Evolutionary conservation across 37 sponge, comb jelly and placozoan genomes (phyloP).

Genomic region (Spongia lamella): DNA sequence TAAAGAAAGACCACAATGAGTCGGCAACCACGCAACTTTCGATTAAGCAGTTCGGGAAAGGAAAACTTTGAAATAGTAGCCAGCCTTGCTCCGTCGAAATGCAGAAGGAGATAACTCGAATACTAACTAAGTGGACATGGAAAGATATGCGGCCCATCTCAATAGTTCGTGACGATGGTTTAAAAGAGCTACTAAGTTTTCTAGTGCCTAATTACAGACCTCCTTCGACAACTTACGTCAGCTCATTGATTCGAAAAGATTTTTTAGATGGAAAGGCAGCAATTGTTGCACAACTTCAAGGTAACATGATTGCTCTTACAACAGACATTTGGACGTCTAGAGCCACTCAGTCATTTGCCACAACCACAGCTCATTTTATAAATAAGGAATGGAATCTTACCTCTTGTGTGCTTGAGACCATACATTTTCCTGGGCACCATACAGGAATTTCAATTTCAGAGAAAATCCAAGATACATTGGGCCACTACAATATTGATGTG

Average conservation of each 20-base stretch:
- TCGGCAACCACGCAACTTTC: no score
- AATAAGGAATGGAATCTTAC: conserved; percentile 4
- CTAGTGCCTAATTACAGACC: conserved; percentile 3
- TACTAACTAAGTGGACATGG: no score
- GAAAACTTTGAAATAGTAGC: no score
- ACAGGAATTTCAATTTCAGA: conserved; percentile 10
- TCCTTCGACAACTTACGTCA: conserved; percentile 1
- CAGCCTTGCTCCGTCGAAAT: no score
- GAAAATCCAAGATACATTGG: neutral
- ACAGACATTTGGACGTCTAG: conserved; percentile 13
- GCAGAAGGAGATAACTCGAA: no score
- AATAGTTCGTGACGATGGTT: no score
- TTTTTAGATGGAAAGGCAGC: conserved; percentile 4
- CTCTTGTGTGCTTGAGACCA: conserved; percentile 15
- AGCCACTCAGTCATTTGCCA: conserved; percentile 5
- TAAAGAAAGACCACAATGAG: no score
- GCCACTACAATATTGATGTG: neutral
- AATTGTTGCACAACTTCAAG: neutral
- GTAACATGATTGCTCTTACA: neutral
- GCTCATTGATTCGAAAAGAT: neutral
- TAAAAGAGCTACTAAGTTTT: neutral
- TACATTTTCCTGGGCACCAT: conserved; percentile 16
- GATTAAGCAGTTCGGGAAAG: no score
- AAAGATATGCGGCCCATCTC: no score
- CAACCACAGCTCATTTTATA: conserved; percentile 13